Conservation (phyloP, 2,797 vertebrate genomes). For the Crypturellus tataupa region DNA sequence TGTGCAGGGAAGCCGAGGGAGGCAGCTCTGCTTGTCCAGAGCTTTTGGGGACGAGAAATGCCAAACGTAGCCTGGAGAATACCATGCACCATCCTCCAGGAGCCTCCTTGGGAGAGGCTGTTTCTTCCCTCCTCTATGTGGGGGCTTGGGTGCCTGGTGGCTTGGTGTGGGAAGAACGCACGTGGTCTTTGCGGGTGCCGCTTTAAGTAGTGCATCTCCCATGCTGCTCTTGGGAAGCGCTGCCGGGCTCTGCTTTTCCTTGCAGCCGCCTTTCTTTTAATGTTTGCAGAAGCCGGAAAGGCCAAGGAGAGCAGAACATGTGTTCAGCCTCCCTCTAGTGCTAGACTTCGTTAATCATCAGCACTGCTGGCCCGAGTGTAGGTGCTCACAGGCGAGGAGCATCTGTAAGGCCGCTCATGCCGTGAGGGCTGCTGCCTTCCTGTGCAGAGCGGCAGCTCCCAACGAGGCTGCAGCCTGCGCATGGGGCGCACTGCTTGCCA, state of each 20-base stretch:
- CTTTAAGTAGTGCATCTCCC: neutral
- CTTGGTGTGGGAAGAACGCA: neutral
- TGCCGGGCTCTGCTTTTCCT: neutral
- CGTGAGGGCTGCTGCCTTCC: neutral
- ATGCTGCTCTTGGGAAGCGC: neutral
- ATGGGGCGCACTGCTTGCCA: fast-evolving
- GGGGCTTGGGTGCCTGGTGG: neutral
- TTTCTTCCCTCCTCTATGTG: neutral
- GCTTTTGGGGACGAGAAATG: neutral
- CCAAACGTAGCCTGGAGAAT: fast-evolving
- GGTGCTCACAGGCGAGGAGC: neutral
- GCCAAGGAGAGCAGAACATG: neutral
- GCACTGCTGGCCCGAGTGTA: conserved; percentile 18
- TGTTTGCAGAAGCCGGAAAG: neutral
- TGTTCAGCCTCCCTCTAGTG: conserved; percentile 52
- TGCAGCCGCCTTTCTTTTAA: neutral
- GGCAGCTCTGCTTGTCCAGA: neutral
- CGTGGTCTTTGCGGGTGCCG: neutral
- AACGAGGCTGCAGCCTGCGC: neutral
- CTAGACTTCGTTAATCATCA: conserved; percentile 61
- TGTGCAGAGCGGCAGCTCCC: neutral
- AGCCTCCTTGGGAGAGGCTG: neutral
- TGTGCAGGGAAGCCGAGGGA: neutral
- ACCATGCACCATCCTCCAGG: fast-evolving
- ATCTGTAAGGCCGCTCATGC: neutral